A percentile compares a stretch with the other conserved stretches of the same genome.
phyloP scores from a whole-genome alignment of 2,797 vertebrate species.

The Gila robusta region DNA sequence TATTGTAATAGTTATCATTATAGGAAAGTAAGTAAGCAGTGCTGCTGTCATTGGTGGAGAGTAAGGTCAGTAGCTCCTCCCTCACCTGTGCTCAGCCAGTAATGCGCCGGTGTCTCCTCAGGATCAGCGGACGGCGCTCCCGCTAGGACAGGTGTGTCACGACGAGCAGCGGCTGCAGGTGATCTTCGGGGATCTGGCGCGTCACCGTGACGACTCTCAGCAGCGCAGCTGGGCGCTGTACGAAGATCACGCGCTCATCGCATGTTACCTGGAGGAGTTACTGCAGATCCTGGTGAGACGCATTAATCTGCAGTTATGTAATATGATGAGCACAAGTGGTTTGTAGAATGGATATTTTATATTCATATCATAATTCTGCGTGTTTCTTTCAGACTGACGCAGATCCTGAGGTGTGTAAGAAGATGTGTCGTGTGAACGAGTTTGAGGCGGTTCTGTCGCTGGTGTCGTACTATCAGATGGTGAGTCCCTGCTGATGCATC shows the following conservation, averaged over 20 bases:
- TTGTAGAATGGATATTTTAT: background rate
- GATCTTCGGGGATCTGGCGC: constrained; percentile 92
- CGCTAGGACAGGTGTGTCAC: constrained; percentile 93
- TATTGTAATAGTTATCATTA: too few relatives aligned
- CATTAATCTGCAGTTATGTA: too few relatives aligned
- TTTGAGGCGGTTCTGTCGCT: constrained; percentile 92
- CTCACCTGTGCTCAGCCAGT: background rate
- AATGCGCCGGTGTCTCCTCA: constrained; percentile 62
- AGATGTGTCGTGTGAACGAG: constrained; percentile 92
- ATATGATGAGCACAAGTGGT: background rate
- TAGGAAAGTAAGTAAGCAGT: constrained; percentile 77
- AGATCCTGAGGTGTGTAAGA: constrained; percentile 96
- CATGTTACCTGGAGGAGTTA: constrained; percentile 96
- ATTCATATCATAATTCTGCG: background rate
- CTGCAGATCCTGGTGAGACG: constrained; percentile 92
- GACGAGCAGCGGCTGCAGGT: constrained; percentile 96
- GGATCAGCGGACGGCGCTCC: constrained; percentile 86
- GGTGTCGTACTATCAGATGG: constrained; percentile 98
- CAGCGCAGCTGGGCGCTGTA: constrained; percentile 98
- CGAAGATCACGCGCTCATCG: constrained; percentile 92
- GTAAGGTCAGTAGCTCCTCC: constrained; percentile 84
- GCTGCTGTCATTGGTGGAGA: constrained; percentile 92
- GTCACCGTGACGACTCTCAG: constrained; percentile 93
- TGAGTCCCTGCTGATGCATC: constrained; percentile 70
- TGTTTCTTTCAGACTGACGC: constrained; percentile 88